Conservation (phyloP, 2,113 vertebrate species). For the Geothlypis trichas region DNA sequence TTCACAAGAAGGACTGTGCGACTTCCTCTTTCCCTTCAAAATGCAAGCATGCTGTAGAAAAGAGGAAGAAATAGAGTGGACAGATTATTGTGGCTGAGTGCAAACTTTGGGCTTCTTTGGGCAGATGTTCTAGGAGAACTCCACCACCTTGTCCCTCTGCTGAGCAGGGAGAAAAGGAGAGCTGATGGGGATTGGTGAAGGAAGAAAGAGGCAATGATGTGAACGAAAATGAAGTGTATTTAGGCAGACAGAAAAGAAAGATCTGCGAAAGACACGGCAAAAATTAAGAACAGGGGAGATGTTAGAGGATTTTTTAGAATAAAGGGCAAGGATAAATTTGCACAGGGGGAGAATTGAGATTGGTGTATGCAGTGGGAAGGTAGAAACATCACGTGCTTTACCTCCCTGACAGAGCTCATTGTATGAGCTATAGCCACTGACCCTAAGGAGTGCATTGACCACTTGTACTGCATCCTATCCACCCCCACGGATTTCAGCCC, state of each 20-base stretch:
- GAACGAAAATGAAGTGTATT: background rate
- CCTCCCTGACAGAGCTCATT: background rate
- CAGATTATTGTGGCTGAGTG: background rate
- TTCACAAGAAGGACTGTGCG: background rate
- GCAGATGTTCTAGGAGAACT: background rate
- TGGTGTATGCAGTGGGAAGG: background rate
- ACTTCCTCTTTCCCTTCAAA: background rate
- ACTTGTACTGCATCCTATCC: background rate
- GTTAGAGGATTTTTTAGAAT: background rate
- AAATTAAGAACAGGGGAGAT: background rate
- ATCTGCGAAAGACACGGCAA: rapidly evolving
- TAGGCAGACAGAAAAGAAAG: background rate
- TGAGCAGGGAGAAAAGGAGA: background rate
- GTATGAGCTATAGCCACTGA: background rate
- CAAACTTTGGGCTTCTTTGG: background rate
- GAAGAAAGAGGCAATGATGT: background rate
- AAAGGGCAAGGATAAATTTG: background rate
- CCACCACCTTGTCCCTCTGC: background rate
- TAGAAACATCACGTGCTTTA: rapidly evolving
- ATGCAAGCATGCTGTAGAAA: background rate
- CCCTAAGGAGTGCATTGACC: background rate
- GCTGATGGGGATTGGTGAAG: background rate
- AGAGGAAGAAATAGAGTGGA: background rate
- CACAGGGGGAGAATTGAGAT: background rate
- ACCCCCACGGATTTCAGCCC: background rate